These are phyloP conservation scores for Gnathonemus echidnorhynchus DNA, from an alignment of 2,113 vertebrate species.

Conservation along the genomic window DNA sequence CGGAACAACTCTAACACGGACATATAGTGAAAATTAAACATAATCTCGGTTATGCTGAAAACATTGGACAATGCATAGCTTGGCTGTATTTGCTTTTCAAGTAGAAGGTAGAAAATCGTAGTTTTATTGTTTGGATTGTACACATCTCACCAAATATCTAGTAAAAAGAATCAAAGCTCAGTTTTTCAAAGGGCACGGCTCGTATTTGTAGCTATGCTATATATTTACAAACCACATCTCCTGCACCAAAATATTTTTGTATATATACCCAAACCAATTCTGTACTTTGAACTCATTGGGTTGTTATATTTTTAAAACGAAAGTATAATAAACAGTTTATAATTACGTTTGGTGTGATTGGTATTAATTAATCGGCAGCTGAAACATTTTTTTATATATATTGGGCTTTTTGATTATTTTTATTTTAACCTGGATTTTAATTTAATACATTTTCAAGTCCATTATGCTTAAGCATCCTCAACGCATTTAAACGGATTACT, in stretches of 20 bases:
- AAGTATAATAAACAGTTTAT: constrained; percentile 36
- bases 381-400: not conserved
- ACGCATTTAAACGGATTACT: not conserved
- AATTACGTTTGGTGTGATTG: constrained; percentile 29
- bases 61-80: not conserved
- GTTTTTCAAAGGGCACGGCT: not conserved
- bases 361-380: not conserved
- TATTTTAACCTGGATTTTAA: constrained; percentile 27
- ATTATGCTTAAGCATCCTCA: not conserved
- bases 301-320: constrained; percentile 27
- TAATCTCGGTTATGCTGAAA: constrained; percentile 8
- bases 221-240: not conserved
- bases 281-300: constrained; percentile 23
- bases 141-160: constrained; percentile 1
- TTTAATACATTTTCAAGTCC: not conserved
- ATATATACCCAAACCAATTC: constrained; percentile 9
- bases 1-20: not conserved
- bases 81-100: not conserved
- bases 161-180: not conserved
- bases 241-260: constrained; percentile 32
- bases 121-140: not conserved
- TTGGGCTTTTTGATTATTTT: not conserved
- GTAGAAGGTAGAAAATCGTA: not conserved
- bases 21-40: not conserved
- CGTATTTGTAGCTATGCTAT: not conserved